Percentiles rank a stretch among this genome's conserved stretches.
phyloP scores from a whole-genome alignment of 1,140 invertebrate species.

The Brachionus paranguensis region DNA sequence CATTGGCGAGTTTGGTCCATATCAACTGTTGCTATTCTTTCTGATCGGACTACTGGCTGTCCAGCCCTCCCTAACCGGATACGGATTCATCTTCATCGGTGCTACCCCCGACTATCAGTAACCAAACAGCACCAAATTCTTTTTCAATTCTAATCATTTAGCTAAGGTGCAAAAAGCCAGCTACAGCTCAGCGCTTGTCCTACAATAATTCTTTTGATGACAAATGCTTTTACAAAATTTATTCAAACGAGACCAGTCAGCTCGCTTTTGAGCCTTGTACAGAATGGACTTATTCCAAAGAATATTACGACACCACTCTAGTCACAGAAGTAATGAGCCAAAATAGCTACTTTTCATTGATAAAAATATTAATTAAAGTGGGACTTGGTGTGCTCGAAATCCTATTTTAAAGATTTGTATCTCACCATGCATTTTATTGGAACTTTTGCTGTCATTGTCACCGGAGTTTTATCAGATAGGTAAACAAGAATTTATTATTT shows the following conservation, averaged over 20 bases:
- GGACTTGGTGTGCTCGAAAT: constrained; percentile 13
- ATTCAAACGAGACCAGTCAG: not conserved
- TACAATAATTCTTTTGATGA: not conserved
- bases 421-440: constrained; percentile 19
- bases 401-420: not conserved
- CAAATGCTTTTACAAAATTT: not conserved
- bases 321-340: constrained; percentile 10
- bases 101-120: not conserved
- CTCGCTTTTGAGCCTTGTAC: not conserved
- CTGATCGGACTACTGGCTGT: not conserved
- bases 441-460: not conserved
- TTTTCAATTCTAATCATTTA: not conserved
- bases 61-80: not conserved
- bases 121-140: not conserved
- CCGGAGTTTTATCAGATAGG: constrained; percentile 20
- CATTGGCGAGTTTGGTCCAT: constrained; percentile 1
- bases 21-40: constrained; percentile 8
- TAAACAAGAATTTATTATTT: not conserved
- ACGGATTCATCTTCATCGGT: not conserved
- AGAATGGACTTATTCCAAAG: constrained; percentile 22
- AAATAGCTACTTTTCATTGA: not conserved
- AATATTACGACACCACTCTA: not conserved
- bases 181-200: not conserved
- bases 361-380: constrained; percentile 16
- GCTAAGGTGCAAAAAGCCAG: not conserved